phyloP scores from a whole-genome alignment of 1,140 invertebrate genomes.

The Diabrotica virgifera region DNA sequence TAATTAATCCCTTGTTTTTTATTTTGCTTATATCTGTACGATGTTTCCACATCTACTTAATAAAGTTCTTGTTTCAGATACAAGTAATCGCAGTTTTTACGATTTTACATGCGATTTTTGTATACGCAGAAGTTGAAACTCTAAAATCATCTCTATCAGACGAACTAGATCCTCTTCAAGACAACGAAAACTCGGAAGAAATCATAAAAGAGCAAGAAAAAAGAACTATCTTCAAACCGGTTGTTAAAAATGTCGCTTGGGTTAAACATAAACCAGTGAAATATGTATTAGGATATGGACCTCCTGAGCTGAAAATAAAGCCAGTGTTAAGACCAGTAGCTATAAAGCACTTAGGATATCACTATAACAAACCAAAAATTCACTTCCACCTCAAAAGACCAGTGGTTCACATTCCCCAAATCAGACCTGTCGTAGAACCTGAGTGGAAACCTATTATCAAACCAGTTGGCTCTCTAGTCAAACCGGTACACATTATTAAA shows the following conservation, averaged over 20 bases:
- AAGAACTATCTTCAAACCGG: constrained; percentile 36
- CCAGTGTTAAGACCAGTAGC: constrained; percentile 34
- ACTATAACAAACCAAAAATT: constrained; percentile 28
- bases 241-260: constrained; percentile 28
- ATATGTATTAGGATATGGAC: constrained; percentile 36
- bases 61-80: constrained; percentile 8
- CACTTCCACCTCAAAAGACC: constrained; percentile 21
- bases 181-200: constrained; percentile 28
- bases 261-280: constrained; percentile 38
- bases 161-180: constrained; percentile 36
- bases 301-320: constrained; percentile 32
- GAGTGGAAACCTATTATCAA: constrained; percentile 25
- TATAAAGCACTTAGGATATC: constrained; percentile 27
- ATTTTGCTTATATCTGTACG: too few relatives aligned
- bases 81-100: constrained; percentile 3
- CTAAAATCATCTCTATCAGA: constrained; percentile 27
- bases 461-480: constrained; percentile 6
- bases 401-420: constrained; percentile 19
- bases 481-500: constrained; percentile 13
- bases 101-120: not conserved
- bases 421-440: constrained; percentile 13
- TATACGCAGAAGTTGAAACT: constrained; percentile 19
- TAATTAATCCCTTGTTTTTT: too few relatives aligned
- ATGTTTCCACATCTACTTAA: too few relatives aligned
- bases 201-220: constrained; percentile 39